phyloP scores from a whole-genome alignment of 2,888 invertebrate species.

The Cybosia mesomella region DNA sequence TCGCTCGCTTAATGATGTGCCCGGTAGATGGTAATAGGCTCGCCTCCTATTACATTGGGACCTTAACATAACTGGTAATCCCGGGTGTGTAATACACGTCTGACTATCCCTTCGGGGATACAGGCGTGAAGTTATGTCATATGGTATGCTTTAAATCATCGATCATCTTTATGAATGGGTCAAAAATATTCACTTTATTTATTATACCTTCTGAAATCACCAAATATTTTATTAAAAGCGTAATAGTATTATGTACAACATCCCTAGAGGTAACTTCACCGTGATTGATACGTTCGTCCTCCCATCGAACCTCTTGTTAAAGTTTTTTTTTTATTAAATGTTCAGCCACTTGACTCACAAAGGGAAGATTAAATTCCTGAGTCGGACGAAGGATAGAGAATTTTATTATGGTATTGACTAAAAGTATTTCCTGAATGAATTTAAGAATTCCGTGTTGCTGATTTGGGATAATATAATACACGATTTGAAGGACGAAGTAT shows the following conservation, averaged over 20 bases:
- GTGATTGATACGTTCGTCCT: slow-evolving; percentile 23
- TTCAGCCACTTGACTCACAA: slow-evolving; percentile 34
- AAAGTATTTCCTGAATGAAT: slow-evolving; percentile 24
- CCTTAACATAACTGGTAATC: too few relatives aligned
- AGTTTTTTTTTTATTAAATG: slow-evolving; percentile 28
- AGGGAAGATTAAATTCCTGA: slow-evolving; percentile 52
- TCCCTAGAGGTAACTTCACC: slow-evolving; percentile 5
- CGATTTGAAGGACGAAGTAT: not conserved
- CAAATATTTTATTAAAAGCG: slow-evolving; percentile 5
- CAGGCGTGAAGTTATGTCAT: too few relatives aligned
- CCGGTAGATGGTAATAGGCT: too few relatives aligned
- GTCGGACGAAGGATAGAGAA: slow-evolving; percentile 23
- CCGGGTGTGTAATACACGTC: too few relatives aligned
- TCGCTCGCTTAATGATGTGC: too few relatives aligned
- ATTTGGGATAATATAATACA: not conserved
- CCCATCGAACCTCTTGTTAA: slow-evolving; percentile 24
- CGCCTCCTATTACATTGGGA: too few relatives aligned
- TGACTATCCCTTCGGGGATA: too few relatives aligned
- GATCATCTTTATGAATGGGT: too few relatives aligned
- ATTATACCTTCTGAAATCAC: not conserved
- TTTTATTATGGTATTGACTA: slow-evolving; percentile 46
- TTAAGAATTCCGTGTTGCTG: not conserved
- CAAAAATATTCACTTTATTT: too few relatives aligned
- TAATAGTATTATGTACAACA: slow-evolving; percentile 4
- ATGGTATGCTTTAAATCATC: too few relatives aligned